Conservation (phyloP, 2,888 invertebrate genomes). For the Stomorhina lunata region DNA sequence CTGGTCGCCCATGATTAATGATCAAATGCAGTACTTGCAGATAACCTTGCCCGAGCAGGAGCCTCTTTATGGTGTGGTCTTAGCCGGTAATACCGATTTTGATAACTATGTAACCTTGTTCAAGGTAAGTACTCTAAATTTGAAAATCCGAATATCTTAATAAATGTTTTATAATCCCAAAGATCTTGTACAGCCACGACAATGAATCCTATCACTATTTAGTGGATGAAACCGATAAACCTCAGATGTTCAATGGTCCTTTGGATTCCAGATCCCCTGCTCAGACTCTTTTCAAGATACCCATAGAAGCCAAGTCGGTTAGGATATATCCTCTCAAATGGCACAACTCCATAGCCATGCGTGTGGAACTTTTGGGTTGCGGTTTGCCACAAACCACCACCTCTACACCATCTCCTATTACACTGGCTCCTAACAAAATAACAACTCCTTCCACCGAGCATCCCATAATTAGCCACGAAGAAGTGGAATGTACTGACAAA, state of each 20-base stretch:
- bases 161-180: not conserved
- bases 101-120: slow-evolving; percentile 90
- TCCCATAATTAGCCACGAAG: slow-evolving; percentile 33
- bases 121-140: slow-evolving; percentile 77
- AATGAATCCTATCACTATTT: slow-evolving; percentile 83
- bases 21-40: slow-evolving; percentile 86
- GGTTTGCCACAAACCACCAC: slow-evolving; percentile 59
- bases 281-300: slow-evolving; percentile 84
- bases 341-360: slow-evolving; percentile 85
- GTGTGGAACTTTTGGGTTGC: slow-evolving; percentile 89
- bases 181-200: slow-evolving; percentile 85
- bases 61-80: slow-evolving; percentile 87
- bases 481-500: slow-evolving; percentile 83
- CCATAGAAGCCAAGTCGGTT: slow-evolving; percentile 88
- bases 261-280: slow-evolving; percentile 82
- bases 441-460: slow-evolving; percentile 47
- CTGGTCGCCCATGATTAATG: slow-evolving; percentile 85
- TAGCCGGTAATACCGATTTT: slow-evolving; percentile 86
- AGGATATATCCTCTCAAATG: slow-evolving; percentile 88
- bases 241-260: slow-evolving; percentile 88
- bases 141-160: not conserved
- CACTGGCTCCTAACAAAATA: not conserved
- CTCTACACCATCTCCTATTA: slow-evolving; percentile 10
- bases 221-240: slow-evolving; percentile 81
- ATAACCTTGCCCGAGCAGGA: slow-evolving; percentile 84